Percentiles rank a stretch among this genome's conserved stretches.
Evolutionary conservation across 2,888 invertebrate species (phyloP).

Genomic region (Neocrepidodera transversa): DNA sequence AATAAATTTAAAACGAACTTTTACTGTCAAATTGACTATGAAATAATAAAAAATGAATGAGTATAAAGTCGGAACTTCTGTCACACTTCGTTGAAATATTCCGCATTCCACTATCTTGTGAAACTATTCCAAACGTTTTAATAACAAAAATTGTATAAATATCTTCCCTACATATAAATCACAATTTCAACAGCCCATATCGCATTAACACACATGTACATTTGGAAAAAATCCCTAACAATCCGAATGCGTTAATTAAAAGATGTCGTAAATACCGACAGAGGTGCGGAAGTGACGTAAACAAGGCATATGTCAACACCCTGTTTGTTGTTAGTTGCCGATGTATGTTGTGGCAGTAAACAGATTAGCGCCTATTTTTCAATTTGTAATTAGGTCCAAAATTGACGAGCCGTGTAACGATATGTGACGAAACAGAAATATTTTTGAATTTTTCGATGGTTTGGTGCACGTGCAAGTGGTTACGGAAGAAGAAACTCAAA

Average conservation of each 20-base stretch:
- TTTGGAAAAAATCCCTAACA: conserved; percentile 27
- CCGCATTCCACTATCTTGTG: conserved; percentile 5
- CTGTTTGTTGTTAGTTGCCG: conserved; percentile 32
- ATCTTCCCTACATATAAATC: conserved; percentile 29
- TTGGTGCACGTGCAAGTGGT: conserved; percentile 16
- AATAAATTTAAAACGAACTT: too few relatives aligned
- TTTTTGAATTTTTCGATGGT: conserved; percentile 10
- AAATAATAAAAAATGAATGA: too few relatives aligned
- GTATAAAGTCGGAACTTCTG: neutral
- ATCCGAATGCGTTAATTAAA: conserved; percentile 39
- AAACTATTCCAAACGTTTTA: conserved; percentile 25
- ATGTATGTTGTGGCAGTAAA: conserved; percentile 44
- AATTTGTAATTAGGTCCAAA: conserved; percentile 51
- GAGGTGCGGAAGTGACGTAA: conserved; percentile 43
- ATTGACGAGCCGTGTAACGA: conserved; percentile 50
- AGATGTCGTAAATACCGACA: conserved; percentile 37
- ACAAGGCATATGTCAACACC: conserved; percentile 47
- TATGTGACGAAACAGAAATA: conserved; percentile 8
- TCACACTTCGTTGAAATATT: neutral
- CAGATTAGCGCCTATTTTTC: conserved; percentile 56
- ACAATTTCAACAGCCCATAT: conserved; percentile 27
- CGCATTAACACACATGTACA: conserved; percentile 26
- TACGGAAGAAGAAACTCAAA: too few relatives aligned
- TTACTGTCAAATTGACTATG: too few relatives aligned
- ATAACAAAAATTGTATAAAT: conserved; percentile 23